phyloP scores from a whole-genome alignment of 53 echinoderm and acorn worm genomes.

The Antedon mediterranea region DNA sequence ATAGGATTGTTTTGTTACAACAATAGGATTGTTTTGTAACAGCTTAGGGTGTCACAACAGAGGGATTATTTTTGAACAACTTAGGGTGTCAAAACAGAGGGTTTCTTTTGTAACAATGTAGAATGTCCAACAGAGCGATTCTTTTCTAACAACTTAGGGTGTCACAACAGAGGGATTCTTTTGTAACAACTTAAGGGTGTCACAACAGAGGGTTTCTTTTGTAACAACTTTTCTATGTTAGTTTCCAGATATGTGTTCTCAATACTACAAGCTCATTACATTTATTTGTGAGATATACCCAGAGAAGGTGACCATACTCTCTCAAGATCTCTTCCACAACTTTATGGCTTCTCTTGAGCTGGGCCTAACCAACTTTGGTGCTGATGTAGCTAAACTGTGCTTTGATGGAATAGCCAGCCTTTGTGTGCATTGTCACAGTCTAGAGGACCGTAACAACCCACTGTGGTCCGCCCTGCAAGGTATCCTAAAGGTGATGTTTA shows the following conservation, averaged over 20 bases:
- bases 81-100: too few species aligned
- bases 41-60: too few species aligned
- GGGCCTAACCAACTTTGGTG: constrained; percentile 62
- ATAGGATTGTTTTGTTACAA: too few species aligned
- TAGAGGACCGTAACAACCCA: constrained; percentile 30
- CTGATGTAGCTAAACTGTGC: constrained; percentile 73
- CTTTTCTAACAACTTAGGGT: too few species aligned
- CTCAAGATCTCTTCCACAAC: constrained; percentile 64
- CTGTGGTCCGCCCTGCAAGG: constrained; percentile 45
- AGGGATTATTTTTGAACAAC: too few species aligned
- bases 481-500: constrained; percentile 75
- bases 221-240: neutral
- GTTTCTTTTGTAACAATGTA: too few species aligned
- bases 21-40: too few species aligned
- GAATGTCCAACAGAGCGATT: too few species aligned
- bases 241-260: constrained; percentile 80
- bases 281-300: constrained; percentile 93
- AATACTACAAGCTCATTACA: constrained; percentile 90
- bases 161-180: neutral
- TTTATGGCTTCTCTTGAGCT: constrained; percentile 82
- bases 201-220: neutral
- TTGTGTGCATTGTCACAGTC: constrained; percentile 53
- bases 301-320: constrained; percentile 46
- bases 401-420: constrained; percentile 68
- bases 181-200: neutral